phyloP scores from a whole-genome alignment of 2,113 vertebrate species.

The Elaphurus davidianus region DNA sequence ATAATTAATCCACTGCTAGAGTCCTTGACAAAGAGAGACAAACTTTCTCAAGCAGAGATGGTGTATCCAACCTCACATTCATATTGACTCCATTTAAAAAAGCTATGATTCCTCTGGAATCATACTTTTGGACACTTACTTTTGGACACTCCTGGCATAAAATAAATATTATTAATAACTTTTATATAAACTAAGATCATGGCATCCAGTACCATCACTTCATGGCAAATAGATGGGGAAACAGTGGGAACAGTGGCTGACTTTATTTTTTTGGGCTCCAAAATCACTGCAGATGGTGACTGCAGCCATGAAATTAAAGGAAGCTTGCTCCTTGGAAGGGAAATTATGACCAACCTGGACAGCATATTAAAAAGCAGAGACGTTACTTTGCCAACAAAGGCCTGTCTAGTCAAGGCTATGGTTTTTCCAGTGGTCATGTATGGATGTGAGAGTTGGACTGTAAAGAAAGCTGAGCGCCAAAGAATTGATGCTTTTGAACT shows the following conservation, averaged over 20 bases:
- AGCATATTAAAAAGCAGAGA: neutral
- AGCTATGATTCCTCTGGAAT: neutral
- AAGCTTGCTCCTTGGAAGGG: neutral
- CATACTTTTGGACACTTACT: neutral
- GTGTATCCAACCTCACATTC: neutral
- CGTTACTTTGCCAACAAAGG: neutral
- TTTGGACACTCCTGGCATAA: neutral
- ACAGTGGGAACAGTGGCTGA: neutral
- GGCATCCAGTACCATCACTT: neutral
- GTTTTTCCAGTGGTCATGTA: neutral
- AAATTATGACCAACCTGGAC: neutral
- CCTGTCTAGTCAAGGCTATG: neutral
- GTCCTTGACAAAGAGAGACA: neutral
- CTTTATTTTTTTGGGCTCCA: fast-evolving
- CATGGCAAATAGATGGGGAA: neutral
- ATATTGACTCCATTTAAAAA: neutral
- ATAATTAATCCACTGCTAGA: conserved; percentile 19
- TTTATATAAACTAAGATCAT: neutral
- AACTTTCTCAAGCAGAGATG: neutral
- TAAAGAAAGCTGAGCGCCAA: neutral
- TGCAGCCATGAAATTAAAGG: neutral
- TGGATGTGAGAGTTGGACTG: neutral
- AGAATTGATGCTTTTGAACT: neutral
- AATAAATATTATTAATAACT: neutral
- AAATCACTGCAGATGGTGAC: neutral